Conservation (phyloP, 92 coral and sea anemone species). For the Epizoanthus stellaris region DNA sequence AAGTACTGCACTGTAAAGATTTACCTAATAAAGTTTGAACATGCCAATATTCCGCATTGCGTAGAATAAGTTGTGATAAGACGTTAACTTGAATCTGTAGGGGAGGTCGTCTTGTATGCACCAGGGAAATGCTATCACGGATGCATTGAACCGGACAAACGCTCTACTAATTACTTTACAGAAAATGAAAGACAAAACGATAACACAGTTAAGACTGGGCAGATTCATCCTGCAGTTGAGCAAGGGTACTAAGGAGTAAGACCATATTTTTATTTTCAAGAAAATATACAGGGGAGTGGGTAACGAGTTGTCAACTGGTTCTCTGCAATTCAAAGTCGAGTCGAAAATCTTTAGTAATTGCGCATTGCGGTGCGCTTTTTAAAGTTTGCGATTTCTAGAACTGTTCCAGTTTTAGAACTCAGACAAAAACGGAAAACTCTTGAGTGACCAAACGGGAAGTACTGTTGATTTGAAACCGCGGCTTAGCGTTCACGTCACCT, state of each 20-base stretch:
- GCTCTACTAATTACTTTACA: conserved; percentile 6
- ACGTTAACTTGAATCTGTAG: not conserved
- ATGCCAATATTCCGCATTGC: not conserved
- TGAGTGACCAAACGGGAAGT: conserved; percentile 14
- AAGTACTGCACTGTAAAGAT: not conserved
- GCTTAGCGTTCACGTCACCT: conserved; percentile 20
- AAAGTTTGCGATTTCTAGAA: not conserved
- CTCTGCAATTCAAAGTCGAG: too few species aligned
- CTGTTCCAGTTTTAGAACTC: not conserved
- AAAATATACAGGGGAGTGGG: not conserved
- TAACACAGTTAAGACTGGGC: conserved; percentile 17
- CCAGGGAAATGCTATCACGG: not conserved
- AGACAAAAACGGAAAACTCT: conserved; percentile 16
- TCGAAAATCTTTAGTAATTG: too few species aligned
- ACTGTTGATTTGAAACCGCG: conserved; percentile 29
- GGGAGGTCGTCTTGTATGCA: too few species aligned
- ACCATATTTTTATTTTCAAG: not conserved
- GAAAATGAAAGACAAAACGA: conserved; percentile 23
- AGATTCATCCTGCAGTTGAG: conserved; percentile 7
- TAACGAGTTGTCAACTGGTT: not conserved
- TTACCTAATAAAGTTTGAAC: not conserved
- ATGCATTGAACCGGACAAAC: not conserved
- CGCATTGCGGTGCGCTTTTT: too few species aligned
- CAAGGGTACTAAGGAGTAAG: not conserved
- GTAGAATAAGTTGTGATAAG: not conserved